Conservation (phyloP, 2,113 vertebrate species). For the Eretmochelys imbricata region DNA sequence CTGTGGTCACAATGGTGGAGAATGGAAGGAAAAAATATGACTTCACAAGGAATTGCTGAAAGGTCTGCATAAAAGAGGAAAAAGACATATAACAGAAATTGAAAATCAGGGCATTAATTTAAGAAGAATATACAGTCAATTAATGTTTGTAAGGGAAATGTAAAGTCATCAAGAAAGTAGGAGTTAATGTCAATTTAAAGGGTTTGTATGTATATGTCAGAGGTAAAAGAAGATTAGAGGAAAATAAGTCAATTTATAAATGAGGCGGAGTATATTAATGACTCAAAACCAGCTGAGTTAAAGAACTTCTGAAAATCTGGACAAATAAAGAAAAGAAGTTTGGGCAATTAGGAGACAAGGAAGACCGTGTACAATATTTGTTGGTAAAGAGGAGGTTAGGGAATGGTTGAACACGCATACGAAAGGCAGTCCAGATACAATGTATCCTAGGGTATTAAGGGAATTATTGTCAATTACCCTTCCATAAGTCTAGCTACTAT, state of each 20-base stretch:
- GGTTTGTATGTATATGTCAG: neutral
- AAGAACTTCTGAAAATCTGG: neutral
- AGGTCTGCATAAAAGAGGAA: neutral
- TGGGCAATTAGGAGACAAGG: neutral
- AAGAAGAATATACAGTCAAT: neutral
- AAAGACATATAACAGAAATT: neutral
- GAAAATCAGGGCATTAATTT: neutral
- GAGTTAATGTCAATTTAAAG: neutral
- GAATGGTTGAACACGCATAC: neutral
- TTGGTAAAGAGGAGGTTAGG: neutral
- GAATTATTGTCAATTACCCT: neutral
- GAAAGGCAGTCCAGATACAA: neutral
- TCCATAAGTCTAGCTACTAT: neutral
- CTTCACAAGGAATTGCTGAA: constrained; percentile 12
- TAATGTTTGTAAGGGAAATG: neutral
- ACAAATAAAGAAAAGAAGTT: neutral
- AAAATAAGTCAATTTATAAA: neutral
- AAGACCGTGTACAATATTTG: neutral
- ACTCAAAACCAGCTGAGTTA: neutral
- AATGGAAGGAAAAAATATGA: neutral
- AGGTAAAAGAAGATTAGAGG: neutral
- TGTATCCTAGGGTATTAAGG: neutral
- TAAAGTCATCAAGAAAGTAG: neutral
- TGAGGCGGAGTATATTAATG: neutral
- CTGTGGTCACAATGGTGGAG: constrained; percentile 1